Percentiles rank a stretch among this genome's conserved stretches.
Evolutionary conservation across 2,888 invertebrate species (phyloP).

Genomic region (Coenonympha glycerion): DNA sequence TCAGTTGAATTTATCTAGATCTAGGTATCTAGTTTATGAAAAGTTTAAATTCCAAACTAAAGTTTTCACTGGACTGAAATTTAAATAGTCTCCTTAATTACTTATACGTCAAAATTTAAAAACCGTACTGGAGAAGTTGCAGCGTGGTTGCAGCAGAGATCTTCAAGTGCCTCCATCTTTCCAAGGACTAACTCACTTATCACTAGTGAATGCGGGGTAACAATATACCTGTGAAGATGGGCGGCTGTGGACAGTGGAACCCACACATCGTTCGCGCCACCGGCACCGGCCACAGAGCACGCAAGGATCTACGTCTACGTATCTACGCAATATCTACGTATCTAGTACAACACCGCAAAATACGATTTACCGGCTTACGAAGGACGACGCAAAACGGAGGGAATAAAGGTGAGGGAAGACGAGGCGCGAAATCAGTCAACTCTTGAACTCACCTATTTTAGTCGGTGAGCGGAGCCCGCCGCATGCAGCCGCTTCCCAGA

Average conservation of each 20-base stretch:
- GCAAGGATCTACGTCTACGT: too few species aligned
- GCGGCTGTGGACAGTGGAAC: background rate
- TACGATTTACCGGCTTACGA: slow-evolving; percentile 43
- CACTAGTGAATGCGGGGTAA: slow-evolving; percentile 54
- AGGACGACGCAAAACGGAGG: slow-evolving; percentile 60
- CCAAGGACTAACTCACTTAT: slow-evolving; percentile 34
- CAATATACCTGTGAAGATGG: slow-evolving; percentile 45
- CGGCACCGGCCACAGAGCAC: background rate
- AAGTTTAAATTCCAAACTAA: too few species aligned
- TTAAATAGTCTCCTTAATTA: too few species aligned
- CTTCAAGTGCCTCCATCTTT: slow-evolving; percentile 43
- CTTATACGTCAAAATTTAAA: too few species aligned
- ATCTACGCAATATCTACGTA: too few species aligned
- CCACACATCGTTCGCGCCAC: slow-evolving; percentile 34
- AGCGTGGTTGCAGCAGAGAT: slow-evolving; percentile 41
- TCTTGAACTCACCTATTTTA: slow-evolving; percentile 44
- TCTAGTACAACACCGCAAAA: slow-evolving; percentile 50
- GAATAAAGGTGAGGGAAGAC: slow-evolving; percentile 63
- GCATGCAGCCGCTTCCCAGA: slow-evolving; percentile 54
- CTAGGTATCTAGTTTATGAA: too few species aligned
- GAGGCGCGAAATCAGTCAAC: slow-evolving; percentile 62
- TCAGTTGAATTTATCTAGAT: too few species aligned
- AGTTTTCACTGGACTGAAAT: too few species aligned
- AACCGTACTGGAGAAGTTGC: slow-evolving; percentile 36
- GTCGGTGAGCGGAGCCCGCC: slow-evolving; percentile 67